A percentile compares a stretch with the other conserved stretches of the same genome.
These are phyloP conservation scores for Agrochola lota DNA, from an alignment of 2,888 invertebrate genomes.

Conservation along the genomic window DNA sequence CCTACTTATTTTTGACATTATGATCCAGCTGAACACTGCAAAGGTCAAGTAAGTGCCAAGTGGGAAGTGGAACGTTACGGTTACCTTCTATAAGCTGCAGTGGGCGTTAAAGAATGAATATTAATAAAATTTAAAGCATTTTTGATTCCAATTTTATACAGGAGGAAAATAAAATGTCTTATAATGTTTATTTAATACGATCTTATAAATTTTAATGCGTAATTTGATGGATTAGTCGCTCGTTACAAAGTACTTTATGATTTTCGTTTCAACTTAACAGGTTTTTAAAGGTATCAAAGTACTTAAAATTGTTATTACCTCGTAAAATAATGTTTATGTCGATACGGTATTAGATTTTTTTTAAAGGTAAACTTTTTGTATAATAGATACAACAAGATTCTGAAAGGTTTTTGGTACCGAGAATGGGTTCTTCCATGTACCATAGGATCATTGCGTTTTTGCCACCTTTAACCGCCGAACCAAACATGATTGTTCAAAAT, in stretches of 20 bases:
- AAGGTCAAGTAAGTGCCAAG: neutral
- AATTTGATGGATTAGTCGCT: conserved; percentile 58
- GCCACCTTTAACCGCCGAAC: conserved; percentile 2
- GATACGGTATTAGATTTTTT: conserved; percentile 28
- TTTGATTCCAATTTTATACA: conserved; percentile 19
- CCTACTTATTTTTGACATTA: neutral
- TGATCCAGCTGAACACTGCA: neutral
- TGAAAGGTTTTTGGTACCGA: neutral
- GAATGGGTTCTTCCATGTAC: neutral
- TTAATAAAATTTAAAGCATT: conserved; percentile 16
- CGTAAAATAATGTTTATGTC: conserved; percentile 55
- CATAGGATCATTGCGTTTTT: neutral
- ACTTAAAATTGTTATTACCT: conserved; percentile 54
- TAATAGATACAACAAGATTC: neutral
- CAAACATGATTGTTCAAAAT: conserved; percentile 48
- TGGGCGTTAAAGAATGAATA: conserved; percentile 11
- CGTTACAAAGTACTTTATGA: conserved; percentile 55
- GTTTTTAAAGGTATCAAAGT: conserved; percentile 50
- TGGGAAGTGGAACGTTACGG: neutral
- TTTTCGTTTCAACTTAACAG: conserved; percentile 55
- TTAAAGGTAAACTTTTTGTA: conserved; percentile 12
- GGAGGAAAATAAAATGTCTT: conserved; percentile 31
- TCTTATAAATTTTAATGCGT: conserved; percentile 48
- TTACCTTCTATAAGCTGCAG: neutral
- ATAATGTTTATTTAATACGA: conserved; percentile 48